phyloP scores from a whole-genome alignment of 2,888 invertebrate species.

The Ectemnius lituratus region DNA sequence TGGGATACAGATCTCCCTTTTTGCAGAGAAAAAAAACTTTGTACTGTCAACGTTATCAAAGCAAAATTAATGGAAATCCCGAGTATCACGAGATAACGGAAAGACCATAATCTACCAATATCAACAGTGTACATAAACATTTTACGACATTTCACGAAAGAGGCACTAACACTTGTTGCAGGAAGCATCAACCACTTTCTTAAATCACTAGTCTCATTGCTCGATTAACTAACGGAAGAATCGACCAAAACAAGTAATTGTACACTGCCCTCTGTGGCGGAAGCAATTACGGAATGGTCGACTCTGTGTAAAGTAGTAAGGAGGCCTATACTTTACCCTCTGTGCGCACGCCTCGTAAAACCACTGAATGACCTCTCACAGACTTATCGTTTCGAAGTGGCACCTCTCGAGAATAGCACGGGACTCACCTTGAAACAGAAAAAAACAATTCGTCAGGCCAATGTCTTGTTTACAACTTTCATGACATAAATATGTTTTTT shows the following conservation, averaged over 20 bases:
- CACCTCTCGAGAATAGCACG: slow-evolving; percentile 29
- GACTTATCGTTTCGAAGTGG: slow-evolving; percentile 42
- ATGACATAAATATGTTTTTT: not conserved
- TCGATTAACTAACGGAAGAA: not conserved
- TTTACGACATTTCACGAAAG: too few species aligned
- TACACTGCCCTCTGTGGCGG: not conserved
- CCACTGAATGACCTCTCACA: slow-evolving; percentile 26
- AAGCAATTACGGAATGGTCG: not conserved
- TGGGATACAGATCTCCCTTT: too few species aligned
- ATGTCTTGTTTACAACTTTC: not conserved
- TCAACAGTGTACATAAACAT: too few species aligned
- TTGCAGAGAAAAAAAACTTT: too few species aligned
- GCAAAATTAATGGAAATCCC: too few species aligned
- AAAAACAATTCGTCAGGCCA: slow-evolving; percentile 15
- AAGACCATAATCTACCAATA: too few species aligned
- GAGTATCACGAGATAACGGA: too few species aligned
- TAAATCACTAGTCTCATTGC: not conserved
- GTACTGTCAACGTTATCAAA: too few species aligned
- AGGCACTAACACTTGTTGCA: too few species aligned
- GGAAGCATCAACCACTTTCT: too few species aligned
- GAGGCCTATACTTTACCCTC: slow-evolving; percentile 49
- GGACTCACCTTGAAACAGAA: slow-evolving; percentile 55
- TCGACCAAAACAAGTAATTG: too few species aligned
- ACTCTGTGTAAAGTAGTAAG: slow-evolving; percentile 6
- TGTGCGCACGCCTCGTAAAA: slow-evolving; percentile 26